phyloP scores from a whole-genome alignment of 92 coral and sea anemone genomes.

The Actinostola sp. region DNA sequence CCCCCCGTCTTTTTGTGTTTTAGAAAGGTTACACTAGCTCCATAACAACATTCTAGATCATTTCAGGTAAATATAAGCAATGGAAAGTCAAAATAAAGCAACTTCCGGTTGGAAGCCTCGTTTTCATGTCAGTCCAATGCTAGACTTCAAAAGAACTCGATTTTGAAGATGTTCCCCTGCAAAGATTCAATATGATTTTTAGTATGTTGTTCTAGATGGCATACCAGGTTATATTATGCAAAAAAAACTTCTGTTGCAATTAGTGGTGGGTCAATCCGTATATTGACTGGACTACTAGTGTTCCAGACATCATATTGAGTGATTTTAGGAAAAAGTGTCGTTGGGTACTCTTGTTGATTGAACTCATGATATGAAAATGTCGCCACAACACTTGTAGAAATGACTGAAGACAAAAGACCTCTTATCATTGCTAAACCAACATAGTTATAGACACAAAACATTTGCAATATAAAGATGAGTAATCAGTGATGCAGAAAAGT shows the following conservation, averaged over 20 bases:
- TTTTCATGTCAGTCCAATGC: conserved; percentile 9
- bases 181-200: not conserved
- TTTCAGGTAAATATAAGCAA: not conserved
- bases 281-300: not conserved
- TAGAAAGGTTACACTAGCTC: too few relatives aligned
- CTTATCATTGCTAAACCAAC: too few relatives aligned
- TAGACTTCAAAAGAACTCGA: not conserved
- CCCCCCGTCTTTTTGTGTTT: not conserved
- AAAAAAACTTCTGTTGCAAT: not conserved
- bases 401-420: too few relatives aligned
- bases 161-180: conserved; percentile 1
- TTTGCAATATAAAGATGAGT: too few relatives aligned
- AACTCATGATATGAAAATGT: too few relatives aligned
- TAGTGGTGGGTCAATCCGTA: not conserved
- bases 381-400: too few relatives aligned
- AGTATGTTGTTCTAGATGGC: not conserved
- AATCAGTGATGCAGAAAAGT: too few relatives aligned
- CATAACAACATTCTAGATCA: not conserved
- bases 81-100: conserved; percentile 13
- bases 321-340: too few relatives aligned
- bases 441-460: too few relatives aligned
- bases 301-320: too few relatives aligned
- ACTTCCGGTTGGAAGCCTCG: conserved; percentile 47
- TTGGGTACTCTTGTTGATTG: too few relatives aligned
- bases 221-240: not conserved